phyloP scores from a whole-genome alignment of 2,797 vertebrate species.

The Dallia pectoralis region DNA sequence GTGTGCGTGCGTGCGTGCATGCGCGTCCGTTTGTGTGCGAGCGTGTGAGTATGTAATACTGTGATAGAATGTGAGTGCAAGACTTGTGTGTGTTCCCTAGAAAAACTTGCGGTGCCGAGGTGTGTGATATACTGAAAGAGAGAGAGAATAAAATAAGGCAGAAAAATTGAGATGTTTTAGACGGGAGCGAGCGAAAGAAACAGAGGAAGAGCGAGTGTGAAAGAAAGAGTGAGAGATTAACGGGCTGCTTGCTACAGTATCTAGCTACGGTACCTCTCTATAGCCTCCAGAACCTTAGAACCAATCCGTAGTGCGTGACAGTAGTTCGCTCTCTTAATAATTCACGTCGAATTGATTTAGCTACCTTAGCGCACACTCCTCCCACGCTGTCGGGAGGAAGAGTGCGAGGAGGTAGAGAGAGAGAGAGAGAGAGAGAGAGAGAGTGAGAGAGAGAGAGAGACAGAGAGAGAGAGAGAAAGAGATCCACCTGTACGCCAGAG shows the following conservation, averaged over 20 bases:
- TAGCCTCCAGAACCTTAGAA: constrained; percentile 53
- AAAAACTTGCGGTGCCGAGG: background rate
- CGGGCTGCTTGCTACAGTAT: background rate
- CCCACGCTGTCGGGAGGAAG: constrained; percentile 38
- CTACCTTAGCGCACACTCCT: constrained; percentile 57
- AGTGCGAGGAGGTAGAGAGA: background rate
- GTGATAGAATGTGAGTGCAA: background rate
- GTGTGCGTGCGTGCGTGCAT: background rate
- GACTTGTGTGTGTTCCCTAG: background rate
- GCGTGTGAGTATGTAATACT: background rate
- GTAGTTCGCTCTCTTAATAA: constrained; percentile 82
- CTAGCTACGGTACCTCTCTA: background rate
- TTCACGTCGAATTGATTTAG: constrained; percentile 88
- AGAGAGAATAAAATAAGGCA: constrained; percentile 23
- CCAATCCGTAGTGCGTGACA: constrained; percentile 76
- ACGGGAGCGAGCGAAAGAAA: constrained; percentile 72
- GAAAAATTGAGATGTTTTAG: constrained; percentile 42
- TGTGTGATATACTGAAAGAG: constrained; percentile 62
- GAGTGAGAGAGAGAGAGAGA: background rate
- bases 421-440: background rate
- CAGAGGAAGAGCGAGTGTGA: background rate
- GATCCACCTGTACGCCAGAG: constrained; percentile 61
- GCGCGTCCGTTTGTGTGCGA: constrained; percentile 5
- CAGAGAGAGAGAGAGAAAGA: background rate
- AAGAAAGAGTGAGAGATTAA: background rate